phyloP scores from a whole-genome alignment of 2,888 invertebrate genomes.

The Azorinus chamasolen region DNA sequence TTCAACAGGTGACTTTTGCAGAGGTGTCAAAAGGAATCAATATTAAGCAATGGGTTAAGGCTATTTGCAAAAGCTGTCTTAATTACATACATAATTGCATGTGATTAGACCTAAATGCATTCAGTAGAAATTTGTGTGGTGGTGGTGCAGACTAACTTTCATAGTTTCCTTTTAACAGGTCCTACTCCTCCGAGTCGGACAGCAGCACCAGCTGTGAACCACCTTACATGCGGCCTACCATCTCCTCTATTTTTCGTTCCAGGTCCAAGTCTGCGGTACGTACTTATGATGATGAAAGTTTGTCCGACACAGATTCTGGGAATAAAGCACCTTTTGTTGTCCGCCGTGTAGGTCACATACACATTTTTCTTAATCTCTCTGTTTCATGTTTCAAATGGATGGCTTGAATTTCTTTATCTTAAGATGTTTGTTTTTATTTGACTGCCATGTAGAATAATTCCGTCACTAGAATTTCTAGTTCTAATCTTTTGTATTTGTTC shows the following conservation, averaged over 20 bases:
- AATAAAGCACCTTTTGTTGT: constrained; percentile 81
- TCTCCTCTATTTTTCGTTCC: constrained; percentile 81
- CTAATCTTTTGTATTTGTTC: too few relatives aligned
- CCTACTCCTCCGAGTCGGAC: constrained; percentile 59
- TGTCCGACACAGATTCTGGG: constrained; percentile 62
- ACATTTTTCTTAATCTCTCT: neutral
- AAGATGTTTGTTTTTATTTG: too few relatives aligned
- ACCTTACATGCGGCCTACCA: constrained; percentile 73
- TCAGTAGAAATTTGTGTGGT: too few relatives aligned
- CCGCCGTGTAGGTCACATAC: constrained; percentile 73
- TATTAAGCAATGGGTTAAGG: too few relatives aligned
- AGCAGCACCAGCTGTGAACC: constrained; percentile 59
- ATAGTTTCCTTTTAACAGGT: constrained; percentile 48
- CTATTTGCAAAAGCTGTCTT: too few relatives aligned
- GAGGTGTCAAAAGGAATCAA: too few relatives aligned
- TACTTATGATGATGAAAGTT: constrained; percentile 69
- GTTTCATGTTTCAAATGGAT: too few relatives aligned
- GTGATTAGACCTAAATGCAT: neutral
- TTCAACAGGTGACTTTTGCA: too few relatives aligned
- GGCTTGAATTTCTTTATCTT: too few relatives aligned
- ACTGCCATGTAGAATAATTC: too few relatives aligned
- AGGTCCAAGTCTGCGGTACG: constrained; percentile 78
- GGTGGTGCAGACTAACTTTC: neutral
- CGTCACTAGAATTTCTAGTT: too few relatives aligned
- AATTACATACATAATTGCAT: too few relatives aligned